phyloP scores from a whole-genome alignment of 2,113 vertebrate species.

The Crotalus tigris region DNA sequence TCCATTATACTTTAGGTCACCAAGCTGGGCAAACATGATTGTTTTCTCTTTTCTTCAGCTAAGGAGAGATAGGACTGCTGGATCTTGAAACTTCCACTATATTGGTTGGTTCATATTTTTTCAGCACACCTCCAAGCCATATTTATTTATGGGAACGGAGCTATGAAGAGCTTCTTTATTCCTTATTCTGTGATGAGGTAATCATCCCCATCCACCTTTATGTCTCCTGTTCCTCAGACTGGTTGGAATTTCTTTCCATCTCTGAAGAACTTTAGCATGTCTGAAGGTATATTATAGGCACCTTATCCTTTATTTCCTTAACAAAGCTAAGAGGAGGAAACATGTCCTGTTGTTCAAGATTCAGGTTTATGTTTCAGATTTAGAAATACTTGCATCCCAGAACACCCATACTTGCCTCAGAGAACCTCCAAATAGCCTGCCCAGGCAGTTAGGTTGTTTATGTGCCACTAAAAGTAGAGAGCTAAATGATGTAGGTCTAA shows the following conservation, averaged over 20 bases:
- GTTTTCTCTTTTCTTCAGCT: constrained; percentile 12
- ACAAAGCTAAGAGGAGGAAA: background rate
- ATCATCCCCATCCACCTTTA: background rate
- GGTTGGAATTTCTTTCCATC: background rate
- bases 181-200: no score
- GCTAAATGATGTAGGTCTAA: background rate
- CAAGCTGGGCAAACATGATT: background rate
- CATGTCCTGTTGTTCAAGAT: background rate
- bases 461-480: background rate
- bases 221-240: background rate
- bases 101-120: background rate
- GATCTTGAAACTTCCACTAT: background rate
- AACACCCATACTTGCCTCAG: background rate
- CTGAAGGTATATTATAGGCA: background rate
- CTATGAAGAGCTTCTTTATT: background rate
- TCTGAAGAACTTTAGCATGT: constrained; percentile 18
- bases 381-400: background rate
- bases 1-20: background rate
- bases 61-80: no score
- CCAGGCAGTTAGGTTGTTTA: background rate
- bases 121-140: background rate
- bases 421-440: background rate
- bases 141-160: background rate
- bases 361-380: background rate
- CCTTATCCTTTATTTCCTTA: background rate